Conservation (phyloP, 2,888 invertebrate species). For the Pristionchus arcanus region DNA sequence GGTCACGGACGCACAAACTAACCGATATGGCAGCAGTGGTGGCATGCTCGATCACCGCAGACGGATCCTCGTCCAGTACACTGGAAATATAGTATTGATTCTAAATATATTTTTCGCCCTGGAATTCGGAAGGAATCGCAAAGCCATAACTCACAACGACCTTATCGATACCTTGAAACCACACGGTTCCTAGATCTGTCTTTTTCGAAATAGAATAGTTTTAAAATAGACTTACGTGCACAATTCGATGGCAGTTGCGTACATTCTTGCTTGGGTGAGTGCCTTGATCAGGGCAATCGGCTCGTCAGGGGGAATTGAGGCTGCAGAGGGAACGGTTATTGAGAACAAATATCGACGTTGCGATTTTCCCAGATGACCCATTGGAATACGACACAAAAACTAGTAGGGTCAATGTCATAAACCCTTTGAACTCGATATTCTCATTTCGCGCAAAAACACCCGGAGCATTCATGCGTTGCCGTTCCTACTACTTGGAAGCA, state of each 20-base stretch:
- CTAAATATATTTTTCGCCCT: neutral
- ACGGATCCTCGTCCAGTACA: slow-evolving; percentile 51
- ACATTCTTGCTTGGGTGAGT: slow-evolving; percentile 23
- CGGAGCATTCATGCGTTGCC: no score
- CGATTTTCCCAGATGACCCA: neutral
- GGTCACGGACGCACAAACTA: neutral
- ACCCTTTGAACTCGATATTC: neutral
- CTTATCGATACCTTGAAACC: neutral
- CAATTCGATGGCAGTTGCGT: slow-evolving; percentile 42
- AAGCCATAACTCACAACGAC: neutral
- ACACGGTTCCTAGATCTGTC: neutral
- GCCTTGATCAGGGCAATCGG: slow-evolving; percentile 13
- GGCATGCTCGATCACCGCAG: neutral
- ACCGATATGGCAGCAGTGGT: slow-evolving; percentile 52
- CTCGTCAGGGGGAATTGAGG: slow-evolving; percentile 48
- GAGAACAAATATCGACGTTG: neutral
- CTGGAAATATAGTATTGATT: neutral
- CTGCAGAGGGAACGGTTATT: slow-evolving; percentile 1
- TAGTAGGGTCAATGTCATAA: neutral
- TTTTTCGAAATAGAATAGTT: no score
- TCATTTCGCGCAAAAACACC: neutral
- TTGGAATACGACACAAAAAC: neutral
- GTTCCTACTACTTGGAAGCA: no score
- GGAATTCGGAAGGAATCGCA: neutral
- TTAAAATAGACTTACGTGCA: slow-evolving; percentile 38